phyloP scores from a whole-genome alignment of 2,113 vertebrate species.

The Aleadryas rufinucha region DNA sequence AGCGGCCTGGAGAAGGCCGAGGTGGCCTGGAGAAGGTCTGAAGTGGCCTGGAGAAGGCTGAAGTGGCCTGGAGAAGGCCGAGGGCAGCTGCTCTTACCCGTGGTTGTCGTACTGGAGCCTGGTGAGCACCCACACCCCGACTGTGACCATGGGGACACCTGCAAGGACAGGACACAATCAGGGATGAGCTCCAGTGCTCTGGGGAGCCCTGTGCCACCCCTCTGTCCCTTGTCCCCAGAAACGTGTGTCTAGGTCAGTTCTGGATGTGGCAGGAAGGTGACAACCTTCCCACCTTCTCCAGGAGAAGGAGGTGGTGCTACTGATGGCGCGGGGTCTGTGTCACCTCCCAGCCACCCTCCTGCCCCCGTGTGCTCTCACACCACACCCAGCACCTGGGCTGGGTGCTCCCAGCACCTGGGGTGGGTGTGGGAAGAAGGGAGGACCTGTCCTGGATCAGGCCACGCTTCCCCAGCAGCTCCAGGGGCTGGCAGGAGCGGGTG shows the following conservation, averaged over 20 bases:
- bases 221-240: not conserved
- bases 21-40: too few species aligned
- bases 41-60: too few species aligned
- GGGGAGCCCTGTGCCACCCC: too few species aligned
- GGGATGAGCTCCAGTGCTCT: not conserved
- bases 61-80: too few species aligned
- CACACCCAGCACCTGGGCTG: fast-evolving
- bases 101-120: slow-evolving; percentile 63
- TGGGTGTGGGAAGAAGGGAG: not conserved
- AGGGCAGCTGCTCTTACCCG: slow-evolving; percentile 35
- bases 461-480: not conserved
- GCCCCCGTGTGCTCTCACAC: not conserved
- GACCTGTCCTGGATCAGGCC: not conserved
- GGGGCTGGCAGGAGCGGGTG: not conserved
- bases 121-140: slow-evolving; percentile 59
- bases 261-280: not conserved
- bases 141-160: slow-evolving; percentile 62
- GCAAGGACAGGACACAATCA: not conserved
- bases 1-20: too few species aligned
- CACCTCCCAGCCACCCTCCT: not conserved
- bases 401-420: not conserved
- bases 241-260: fast-evolving
- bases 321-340: not conserved
- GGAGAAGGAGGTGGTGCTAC: not conserved
- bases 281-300: not conserved